Base-by-base conservation (phyloP, 2,888 invertebrate genomes). In the Eilema caniola region DNA sequence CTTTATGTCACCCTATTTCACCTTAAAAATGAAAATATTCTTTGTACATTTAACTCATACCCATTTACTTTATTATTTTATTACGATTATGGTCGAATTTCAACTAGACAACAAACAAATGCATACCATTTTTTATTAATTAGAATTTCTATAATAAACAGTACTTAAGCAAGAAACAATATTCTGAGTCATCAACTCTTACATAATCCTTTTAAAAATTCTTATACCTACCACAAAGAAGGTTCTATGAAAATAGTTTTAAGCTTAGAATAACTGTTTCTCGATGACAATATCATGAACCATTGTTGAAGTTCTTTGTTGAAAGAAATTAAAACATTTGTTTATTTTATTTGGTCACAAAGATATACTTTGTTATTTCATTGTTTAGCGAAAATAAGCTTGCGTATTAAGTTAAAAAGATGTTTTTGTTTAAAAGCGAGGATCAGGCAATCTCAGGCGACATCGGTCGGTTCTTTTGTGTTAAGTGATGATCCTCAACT, bases 201-300 rank as follows among this genome's bases (percentile, higher is more conserved):
- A 41, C 23, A 63, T 62, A 76, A 74, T 59, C 66, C 25, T 20
- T n/a, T 61, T 16, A 60, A 70, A 71, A 62, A 65, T 16, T 8
- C 20, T 31, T 56, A 53, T 61, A 70, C 66, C 63, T 61, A 70
- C 66, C 63, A 71, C 64, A 33, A 25, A 65, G 53, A 25, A 67
- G 23, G 10, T 59, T n/a, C 64, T 37, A 68, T 69, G 69, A 62
- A 25, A 53, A n/a, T 25, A 47, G 25, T 31, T 56, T 71, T 74
- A 64, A 67, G 72, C 65, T 73, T 41, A 56, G 41, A 20, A 67
- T 75, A 75, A 81, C 77, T 66, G 75, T 81, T 28, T 75, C 66
- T 24, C 56, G n/a, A 41, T 65, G 77, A 79, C 71, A 74, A 72
- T 74, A 69, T 74, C 69, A 72, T 70, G 47, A 37, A 41, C 70